phyloP scores from a whole-genome alignment of 2,888 invertebrate species.

The Anoncus sp. region DNA sequence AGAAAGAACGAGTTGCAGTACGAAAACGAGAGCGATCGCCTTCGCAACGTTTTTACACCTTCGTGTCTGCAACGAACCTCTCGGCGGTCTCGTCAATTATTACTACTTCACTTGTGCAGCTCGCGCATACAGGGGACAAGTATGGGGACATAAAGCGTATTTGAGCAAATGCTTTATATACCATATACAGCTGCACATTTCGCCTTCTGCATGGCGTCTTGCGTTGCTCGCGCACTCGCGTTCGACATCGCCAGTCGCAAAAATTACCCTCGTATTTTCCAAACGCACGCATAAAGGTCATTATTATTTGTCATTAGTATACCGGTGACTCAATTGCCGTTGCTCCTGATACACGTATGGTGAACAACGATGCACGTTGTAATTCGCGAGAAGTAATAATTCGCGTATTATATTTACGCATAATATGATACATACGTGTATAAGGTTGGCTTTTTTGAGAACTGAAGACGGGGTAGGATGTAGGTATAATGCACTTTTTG shows the following conservation, averaged over 20 bases:
- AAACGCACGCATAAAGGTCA: conserved; percentile 58
- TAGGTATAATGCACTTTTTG: conserved; percentile 18
- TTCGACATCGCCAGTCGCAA: conserved; percentile 41
- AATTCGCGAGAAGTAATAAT: conserved; percentile 46
- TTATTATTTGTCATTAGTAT: conserved; percentile 63
- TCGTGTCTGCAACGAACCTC: conserved; percentile 15
- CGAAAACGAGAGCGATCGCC: conserved; percentile 4
- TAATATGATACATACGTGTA: conserved; percentile 6
- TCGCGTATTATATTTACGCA: conserved; percentile 40
- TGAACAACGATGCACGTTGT: conserved; percentile 27
- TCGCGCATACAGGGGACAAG: conserved; percentile 25
- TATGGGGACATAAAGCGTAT: conserved; percentile 5
- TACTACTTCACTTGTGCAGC: conserved; percentile 15
- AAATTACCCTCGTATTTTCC: conserved; percentile 56
- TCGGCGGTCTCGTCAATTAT: conserved; percentile 28
- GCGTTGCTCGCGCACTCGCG: conserved; percentile 12
- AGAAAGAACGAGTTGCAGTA: background rate
- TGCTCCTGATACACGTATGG: conserved; percentile 25
- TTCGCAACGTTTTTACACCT: conserved; percentile 10
- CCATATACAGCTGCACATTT: conserved; percentile 56
- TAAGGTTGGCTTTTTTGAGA: conserved; percentile 21
- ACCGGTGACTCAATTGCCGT: conserved; percentile 26
- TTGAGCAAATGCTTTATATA: conserved; percentile 40
- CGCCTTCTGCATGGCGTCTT: conserved; percentile 33
- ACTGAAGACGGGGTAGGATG: conserved; percentile 6